Percentiles rank a stretch among this genome's conserved stretches.
Evolutionary conservation across 1,140 invertebrate species (phyloP).

Genomic region (Elymnias hypermnestra): DNA sequence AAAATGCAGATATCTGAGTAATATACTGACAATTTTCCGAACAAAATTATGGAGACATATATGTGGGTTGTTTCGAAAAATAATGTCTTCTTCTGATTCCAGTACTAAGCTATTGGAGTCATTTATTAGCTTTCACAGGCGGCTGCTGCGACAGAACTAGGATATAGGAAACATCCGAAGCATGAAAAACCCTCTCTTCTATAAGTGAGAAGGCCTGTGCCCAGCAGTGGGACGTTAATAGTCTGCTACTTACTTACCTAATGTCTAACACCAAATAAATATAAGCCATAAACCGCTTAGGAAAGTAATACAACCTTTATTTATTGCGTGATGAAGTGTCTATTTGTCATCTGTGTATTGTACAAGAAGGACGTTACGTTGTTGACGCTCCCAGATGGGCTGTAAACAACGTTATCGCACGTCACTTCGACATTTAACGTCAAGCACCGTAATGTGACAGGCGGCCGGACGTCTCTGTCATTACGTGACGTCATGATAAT

Average conservation of each 20-base stretch:
- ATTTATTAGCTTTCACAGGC: slow-evolving; percentile 17
- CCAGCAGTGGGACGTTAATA: too few relatives aligned
- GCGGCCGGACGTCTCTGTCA: slow-evolving; percentile 23
- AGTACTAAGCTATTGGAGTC: slow-evolving; percentile 2
- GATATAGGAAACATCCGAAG: slow-evolving; percentile 47
- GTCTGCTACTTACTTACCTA: too few relatives aligned
- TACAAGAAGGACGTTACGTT: slow-evolving; percentile 11
- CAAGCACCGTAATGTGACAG: slow-evolving; percentile 28
- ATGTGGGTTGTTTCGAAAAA: too few relatives aligned
- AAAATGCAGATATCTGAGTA: too few relatives aligned
- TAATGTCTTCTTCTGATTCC: background rate
- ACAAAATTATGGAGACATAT: too few relatives aligned
- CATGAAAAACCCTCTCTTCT: too few relatives aligned
- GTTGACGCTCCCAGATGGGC: slow-evolving; percentile 10
- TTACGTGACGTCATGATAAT: slow-evolving; percentile 33
- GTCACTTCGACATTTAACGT: slow-evolving; percentile 29
- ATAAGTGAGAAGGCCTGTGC: too few relatives aligned
- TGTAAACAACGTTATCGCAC: slow-evolving; percentile 39
- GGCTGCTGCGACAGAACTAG: slow-evolving; percentile 21
- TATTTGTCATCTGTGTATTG: background rate
- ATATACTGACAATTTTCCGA: too few relatives aligned
- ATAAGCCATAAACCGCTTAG: background rate
- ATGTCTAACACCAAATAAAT: background rate
- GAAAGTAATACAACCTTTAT: background rate
- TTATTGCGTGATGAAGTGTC: background rate